Conservation (phyloP, 1,140 invertebrate genomes). For the Drosophila willistoni region DNA sequence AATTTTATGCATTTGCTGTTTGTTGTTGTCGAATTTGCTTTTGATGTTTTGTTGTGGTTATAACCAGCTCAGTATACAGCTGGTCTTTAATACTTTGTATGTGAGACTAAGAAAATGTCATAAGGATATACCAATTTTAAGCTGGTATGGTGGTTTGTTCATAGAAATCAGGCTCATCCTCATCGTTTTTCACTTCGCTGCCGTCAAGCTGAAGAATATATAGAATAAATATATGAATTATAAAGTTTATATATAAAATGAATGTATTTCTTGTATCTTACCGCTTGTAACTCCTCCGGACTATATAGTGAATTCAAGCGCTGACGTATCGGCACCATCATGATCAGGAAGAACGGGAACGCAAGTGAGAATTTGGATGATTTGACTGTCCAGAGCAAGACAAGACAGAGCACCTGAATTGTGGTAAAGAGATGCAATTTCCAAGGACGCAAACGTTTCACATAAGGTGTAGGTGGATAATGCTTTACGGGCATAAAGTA, state of each 20-base stretch:
- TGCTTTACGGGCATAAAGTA: constrained; percentile 97
- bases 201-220: constrained; percentile 88
- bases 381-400: constrained; percentile 93
- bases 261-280: constrained; percentile 80
- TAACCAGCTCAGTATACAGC: background rate
- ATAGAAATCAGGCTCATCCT: constrained; percentile 97
- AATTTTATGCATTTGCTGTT: constrained; percentile 27
- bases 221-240: too few species aligned
- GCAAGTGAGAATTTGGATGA: constrained; percentile 93
- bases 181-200: constrained; percentile 89
- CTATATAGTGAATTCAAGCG: constrained; percentile 90
- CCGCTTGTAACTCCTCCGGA: constrained; percentile 90
- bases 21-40: background rate
- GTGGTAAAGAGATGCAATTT: constrained; percentile 97
- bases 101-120: constrained; percentile 57
- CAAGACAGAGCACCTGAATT: constrained; percentile 91
- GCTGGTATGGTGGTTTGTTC: constrained; percentile 92
- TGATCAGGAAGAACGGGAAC: constrained; percentile 95
- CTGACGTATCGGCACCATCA: constrained; percentile 94
- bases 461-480: constrained; percentile 92
- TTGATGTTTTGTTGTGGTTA: constrained; percentile 26
- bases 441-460: constrained; percentile 90
- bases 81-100: constrained; percentile 68
- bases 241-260: background rate
- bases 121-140: constrained; percentile 67